These are phyloP conservation scores for Porites cylindrica DNA, from an alignment of 92 coral and sea anemone species.

Conservation along the genomic window DNA sequence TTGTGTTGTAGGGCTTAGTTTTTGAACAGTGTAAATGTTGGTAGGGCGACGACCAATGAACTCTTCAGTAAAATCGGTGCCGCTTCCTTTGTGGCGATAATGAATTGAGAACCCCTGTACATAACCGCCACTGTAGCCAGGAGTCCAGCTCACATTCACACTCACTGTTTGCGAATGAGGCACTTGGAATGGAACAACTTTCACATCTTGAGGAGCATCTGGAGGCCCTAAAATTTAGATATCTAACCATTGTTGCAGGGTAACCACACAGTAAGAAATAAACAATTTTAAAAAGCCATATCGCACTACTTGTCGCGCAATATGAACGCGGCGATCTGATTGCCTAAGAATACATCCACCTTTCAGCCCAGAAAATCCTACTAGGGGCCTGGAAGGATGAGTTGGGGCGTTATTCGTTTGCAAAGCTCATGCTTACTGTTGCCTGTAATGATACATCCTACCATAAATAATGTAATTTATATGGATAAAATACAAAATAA, in stretches of 20 bases:
- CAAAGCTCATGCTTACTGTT: no score
- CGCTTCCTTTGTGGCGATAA: slow-evolving; percentile 41
- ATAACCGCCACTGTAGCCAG: slow-evolving; percentile 84
- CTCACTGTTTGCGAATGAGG: slow-evolving; percentile 63
- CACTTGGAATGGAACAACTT: slow-evolving; percentile 44
- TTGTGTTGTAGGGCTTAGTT: slow-evolving; percentile 68
- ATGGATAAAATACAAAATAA: no score
- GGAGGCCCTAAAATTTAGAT: slow-evolving; percentile 61
- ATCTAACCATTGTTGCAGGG: background rate
- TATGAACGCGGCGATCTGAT: background rate
- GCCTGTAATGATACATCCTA: no score
- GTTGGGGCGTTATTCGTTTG: no score
- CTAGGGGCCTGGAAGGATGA: no score
- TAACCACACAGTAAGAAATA: no score
- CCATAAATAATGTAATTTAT: no score
- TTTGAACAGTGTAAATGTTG: slow-evolving; percentile 40
- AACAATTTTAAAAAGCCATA: no score
- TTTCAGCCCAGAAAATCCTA: no score
- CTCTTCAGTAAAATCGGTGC: slow-evolving; percentile 32
- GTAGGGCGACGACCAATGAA: slow-evolving; percentile 32
- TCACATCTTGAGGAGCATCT: slow-evolving; percentile 74
- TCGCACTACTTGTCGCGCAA: background rate
- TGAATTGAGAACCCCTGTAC: slow-evolving; percentile 59
- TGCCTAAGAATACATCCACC: no score
- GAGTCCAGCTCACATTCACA: slow-evolving; percentile 83